These are phyloP conservation scores for Callyntrura guangdongensis DNA, from an alignment of 2,888 invertebrate species.

Conservation along the genomic window DNA sequence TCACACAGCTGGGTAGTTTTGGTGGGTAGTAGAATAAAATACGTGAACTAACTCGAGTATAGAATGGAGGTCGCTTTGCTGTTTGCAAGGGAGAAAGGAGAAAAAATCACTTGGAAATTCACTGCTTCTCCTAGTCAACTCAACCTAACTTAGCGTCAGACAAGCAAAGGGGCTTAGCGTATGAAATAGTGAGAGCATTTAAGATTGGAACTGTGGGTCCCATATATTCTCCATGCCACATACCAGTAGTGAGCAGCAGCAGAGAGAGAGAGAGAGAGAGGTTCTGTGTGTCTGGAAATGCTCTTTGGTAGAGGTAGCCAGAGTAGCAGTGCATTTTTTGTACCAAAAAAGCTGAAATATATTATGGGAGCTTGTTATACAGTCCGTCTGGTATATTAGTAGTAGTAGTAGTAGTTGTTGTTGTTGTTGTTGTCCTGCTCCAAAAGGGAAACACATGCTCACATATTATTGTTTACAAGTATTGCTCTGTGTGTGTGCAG, in stretches of 20 bases:
- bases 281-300: background rate
- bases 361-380: background rate
- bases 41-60: constrained; percentile 34
- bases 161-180: constrained; percentile 67
- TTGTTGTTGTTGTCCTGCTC: background rate
- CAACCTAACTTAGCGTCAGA: constrained; percentile 44
- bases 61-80: background rate
- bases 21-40: constrained; percentile 3
- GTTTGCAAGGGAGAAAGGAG: constrained; percentile 1
- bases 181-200: constrained; percentile 74
- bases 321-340: background rate
- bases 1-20: constrained; percentile 53
- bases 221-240: background rate
- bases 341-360: background rate
- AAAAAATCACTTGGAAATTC: constrained; percentile 60
- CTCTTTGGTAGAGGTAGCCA: background rate
- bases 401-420: background rate
- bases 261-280: too few relatives aligned
- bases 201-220: constrained; percentile 6
- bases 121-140: constrained; percentile 34
- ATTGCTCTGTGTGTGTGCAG: constrained; percentile 16
- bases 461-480: constrained; percentile 21
- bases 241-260: background rate
- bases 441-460: background rate
- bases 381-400: too few relatives aligned